These are phyloP conservation scores for Marronus borbonicus DNA, from an alignment of 2,888 invertebrate species.

Conservation along the genomic window DNA sequence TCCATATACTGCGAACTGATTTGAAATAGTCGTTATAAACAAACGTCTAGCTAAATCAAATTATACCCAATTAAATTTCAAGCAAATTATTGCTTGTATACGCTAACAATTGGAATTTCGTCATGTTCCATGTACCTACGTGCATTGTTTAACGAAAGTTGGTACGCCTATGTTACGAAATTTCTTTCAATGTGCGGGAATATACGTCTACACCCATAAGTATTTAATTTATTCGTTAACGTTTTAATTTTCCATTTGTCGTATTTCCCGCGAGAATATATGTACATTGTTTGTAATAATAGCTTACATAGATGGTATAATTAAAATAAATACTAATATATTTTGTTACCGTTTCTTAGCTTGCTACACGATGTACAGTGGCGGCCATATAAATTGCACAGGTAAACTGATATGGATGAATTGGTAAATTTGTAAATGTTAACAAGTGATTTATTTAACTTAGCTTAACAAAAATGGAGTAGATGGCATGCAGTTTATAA, in stretches of 20 bases:
- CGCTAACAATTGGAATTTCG: constrained; percentile 16
- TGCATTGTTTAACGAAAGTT: constrained; percentile 6
- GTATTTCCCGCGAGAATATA: background rate
- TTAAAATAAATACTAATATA: background rate
- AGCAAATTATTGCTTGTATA: constrained; percentile 17
- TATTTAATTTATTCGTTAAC: constrained; percentile 14
- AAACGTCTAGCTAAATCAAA: constrained; percentile 30
- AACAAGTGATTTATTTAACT: no score
- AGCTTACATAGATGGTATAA: no score
- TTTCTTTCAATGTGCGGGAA: constrained; percentile 13
- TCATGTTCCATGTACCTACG: constrained; percentile 23
- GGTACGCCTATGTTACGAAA: constrained; percentile 23
- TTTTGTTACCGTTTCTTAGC: no score
- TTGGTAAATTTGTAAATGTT: no score
- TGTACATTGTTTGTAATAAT: no score
- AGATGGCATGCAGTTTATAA: no score
- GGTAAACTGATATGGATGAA: no score
- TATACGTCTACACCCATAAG: constrained; percentile 16
- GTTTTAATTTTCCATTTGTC: background rate
- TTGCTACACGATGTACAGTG: no score
- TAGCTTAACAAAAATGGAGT: no score
- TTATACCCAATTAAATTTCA: constrained; percentile 27
- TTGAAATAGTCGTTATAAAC: constrained; percentile 1
- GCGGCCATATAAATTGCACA: no score
- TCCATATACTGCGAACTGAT: constrained; percentile 7